Evolutionary conservation across 92 coral and sea anemone genomes (phyloP).

Genomic region (Desmophyllum pertusum): DNA sequence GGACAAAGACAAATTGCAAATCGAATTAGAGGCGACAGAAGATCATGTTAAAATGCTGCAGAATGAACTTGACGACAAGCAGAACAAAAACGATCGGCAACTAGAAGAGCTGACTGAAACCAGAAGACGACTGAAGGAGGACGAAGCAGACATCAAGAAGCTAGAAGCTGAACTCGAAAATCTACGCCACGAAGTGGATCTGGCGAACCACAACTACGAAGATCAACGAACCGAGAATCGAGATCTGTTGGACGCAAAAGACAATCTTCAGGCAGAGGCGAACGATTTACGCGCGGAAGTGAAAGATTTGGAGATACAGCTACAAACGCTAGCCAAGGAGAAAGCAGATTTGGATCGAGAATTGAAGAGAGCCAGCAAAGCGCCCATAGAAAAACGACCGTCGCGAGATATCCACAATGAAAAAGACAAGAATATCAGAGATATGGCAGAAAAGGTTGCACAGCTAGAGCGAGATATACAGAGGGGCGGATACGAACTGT

Average conservation of each 20-base stretch:
- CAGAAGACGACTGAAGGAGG: constrained; percentile 63
- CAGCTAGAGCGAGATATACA: constrained; percentile 52
- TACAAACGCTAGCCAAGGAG: constrained; percentile 43
- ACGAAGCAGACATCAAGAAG: constrained; percentile 71
- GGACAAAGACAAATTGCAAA: constrained; percentile 70
- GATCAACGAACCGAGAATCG: constrained; percentile 76
- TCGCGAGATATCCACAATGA: constrained; percentile 63
- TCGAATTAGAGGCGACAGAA: constrained; percentile 70
- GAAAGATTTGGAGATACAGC: constrained; percentile 44
- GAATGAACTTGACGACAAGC: constrained; percentile 60
- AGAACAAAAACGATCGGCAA: constrained; percentile 61
- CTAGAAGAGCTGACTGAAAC: too few species aligned
- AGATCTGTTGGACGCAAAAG: constrained; percentile 65
- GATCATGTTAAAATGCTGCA: constrained; percentile 59
- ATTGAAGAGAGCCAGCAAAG: constrained; percentile 32
- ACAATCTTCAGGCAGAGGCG: constrained; percentile 53
- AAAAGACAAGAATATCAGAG: constrained; percentile 58
- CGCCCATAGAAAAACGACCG: constrained; percentile 27
- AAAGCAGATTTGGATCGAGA: constrained; percentile 61
- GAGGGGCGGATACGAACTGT: constrained; percentile 36
- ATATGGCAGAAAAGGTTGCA: constrained; percentile 50
- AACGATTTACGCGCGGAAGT: constrained; percentile 49
- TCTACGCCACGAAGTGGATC: constrained; percentile 69
- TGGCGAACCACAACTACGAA: constrained; percentile 76
- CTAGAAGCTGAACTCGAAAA: constrained; percentile 74